Percentiles rank a stretch among this genome's conserved stretches.
These are phyloP conservation scores for Schlechtendalia chinensis DNA, from an alignment of 1,140 invertebrate species.

Conservation along the genomic window DNA sequence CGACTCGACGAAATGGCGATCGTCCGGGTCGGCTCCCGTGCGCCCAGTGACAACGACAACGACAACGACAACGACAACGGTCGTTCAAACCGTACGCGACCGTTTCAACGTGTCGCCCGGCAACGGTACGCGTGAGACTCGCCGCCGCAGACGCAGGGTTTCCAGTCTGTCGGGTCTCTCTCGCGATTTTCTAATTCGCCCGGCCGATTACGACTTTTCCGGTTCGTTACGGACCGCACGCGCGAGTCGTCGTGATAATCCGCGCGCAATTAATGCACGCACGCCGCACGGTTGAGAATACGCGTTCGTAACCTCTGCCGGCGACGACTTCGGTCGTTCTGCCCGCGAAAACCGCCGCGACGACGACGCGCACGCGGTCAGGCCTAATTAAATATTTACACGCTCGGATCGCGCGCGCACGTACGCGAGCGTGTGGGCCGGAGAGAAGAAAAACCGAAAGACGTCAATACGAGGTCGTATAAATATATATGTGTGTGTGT, in stretches of 20 bases:
- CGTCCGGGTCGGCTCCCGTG: too few relatives aligned
- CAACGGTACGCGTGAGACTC: not conserved
- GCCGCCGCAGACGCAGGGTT: constrained; percentile 10
- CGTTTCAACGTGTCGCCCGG: not conserved
- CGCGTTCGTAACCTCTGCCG: too few relatives aligned
- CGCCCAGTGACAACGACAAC: too few relatives aligned
- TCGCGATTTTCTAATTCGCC: constrained; percentile 43
- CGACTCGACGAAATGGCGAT: too few relatives aligned
- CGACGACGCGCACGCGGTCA: too few relatives aligned
- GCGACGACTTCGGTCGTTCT: too few relatives aligned
- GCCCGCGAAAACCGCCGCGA: too few relatives aligned
- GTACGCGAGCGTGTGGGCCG: not conserved
- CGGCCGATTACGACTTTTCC: constrained; percentile 36
- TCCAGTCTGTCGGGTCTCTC: constrained; percentile 31
- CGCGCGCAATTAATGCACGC: not conserved
- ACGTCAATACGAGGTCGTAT: constrained; percentile 48
- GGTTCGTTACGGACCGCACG: constrained; percentile 36
- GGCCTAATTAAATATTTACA: not conserved
- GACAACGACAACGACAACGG: too few relatives aligned
- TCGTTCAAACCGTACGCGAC: too few relatives aligned
- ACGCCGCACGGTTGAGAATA: too few relatives aligned
- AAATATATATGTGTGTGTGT: constrained; percentile 5
- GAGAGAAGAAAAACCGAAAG: constrained; percentile 44
- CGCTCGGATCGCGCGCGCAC: not conserved
- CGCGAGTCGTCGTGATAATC: constrained; percentile 2